These are phyloP conservation scores for Magallana angulata DNA, from an alignment of 1,140 invertebrate species.

Conservation along the genomic window DNA sequence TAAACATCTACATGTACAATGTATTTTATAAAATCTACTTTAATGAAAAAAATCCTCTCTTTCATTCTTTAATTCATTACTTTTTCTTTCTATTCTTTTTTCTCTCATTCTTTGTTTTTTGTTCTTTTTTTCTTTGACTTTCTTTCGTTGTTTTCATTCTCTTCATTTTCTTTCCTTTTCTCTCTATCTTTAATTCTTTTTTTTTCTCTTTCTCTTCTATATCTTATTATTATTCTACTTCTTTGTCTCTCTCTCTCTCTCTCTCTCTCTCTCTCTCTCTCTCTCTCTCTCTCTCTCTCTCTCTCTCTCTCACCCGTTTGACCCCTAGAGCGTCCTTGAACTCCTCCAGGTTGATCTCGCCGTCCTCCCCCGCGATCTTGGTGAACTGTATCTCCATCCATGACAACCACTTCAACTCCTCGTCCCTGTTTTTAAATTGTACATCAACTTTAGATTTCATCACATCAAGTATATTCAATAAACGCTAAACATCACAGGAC, in stretches of 20 bases:
- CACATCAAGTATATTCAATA: too few relatives aligned
- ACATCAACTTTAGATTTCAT: too few relatives aligned
- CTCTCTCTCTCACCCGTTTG: constrained; percentile 52
- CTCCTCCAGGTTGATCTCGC: constrained; percentile 53
- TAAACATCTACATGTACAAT: background rate
- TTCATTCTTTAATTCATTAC: background rate
- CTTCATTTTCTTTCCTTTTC: background rate
- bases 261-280: background rate
- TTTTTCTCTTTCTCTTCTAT: background rate
- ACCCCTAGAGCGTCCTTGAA: constrained; percentile 59
- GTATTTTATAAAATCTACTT: too few relatives aligned
- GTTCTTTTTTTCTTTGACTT: background rate
- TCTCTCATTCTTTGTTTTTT: background rate
- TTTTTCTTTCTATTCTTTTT: background rate
- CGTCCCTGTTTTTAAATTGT: constrained; percentile 20
- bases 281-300: background rate
- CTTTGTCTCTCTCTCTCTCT: background rate
- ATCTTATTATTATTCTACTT: background rate
- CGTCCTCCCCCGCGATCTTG: constrained; percentile 56
- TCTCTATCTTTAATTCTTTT: background rate
- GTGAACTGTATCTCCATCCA: constrained; percentile 61
- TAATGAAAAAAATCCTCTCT: background rate
- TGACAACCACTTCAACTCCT: constrained; percentile 57
- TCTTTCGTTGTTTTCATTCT: background rate
- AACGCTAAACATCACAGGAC: too few relatives aligned